Evolutionary conservation across 1,140 invertebrate genomes (phyloP).

Genomic region (Polypedilum pembai): DNA sequence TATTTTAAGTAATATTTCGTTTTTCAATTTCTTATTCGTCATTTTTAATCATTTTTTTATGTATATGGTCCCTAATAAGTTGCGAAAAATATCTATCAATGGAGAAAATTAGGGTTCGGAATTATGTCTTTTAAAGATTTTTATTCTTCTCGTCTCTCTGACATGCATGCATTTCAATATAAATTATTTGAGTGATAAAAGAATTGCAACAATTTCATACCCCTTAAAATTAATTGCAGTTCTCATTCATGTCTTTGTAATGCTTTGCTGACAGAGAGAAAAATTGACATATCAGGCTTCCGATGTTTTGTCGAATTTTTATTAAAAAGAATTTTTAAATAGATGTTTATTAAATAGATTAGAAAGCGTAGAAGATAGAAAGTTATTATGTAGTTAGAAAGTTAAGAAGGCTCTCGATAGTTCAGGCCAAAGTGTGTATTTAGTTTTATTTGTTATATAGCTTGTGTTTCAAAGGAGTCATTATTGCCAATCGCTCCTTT

Average conservation of each 20-base stretch:
- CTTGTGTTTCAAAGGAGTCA: not conserved
- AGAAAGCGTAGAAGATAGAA: constrained; percentile 9
- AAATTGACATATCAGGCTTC: not conserved
- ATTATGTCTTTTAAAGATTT: not conserved
- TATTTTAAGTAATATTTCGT: not conserved
- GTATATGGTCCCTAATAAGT: constrained; percentile 17
- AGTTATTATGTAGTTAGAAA: not conserved
- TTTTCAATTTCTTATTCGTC: not conserved
- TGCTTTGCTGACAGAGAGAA: not conserved
- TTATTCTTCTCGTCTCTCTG: not conserved
- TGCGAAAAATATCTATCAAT: constrained; percentile 18
- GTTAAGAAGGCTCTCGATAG: constrained; percentile 15
- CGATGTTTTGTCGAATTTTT: no score
- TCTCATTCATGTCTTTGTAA: not conserved
- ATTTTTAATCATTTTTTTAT: not conserved
- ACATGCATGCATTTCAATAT: not conserved
- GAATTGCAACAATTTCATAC: not conserved
- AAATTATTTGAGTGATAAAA: no score
- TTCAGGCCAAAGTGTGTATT: not conserved
- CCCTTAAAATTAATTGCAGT: not conserved
- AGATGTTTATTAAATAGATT: not conserved
- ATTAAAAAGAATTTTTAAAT: not conserved
- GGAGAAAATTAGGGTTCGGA: not conserved
- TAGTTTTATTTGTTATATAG: not conserved
- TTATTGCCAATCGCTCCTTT: not conserved